Base-by-base conservation (phyloP, 2,113 vertebrate species). In the Gila orcuttii region DNA sequence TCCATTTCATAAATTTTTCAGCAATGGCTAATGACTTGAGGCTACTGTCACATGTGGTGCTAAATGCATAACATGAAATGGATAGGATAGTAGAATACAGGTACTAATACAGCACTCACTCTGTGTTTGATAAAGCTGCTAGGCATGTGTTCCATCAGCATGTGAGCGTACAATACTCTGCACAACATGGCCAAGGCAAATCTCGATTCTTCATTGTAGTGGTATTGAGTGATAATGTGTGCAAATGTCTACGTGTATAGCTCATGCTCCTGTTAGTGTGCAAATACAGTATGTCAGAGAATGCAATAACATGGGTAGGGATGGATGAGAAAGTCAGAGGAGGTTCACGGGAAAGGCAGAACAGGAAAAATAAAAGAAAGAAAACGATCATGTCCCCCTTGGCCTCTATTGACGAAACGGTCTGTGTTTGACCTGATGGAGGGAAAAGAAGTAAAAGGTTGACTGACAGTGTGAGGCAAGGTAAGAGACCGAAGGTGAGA, bases 391-490 rank as follows among this genome's bases (percentile, higher is more conserved):
- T 39, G 31, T 13, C 25, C 36, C 39, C 36, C 75, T 15, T 42
- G 73, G 73, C 84, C 79, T 82, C 39, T 85, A 88, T 82, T 85
- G 87, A 85, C 42, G 1, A 71, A 78, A 77, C 62, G 13, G 69
- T 82, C 87, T 82, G 77, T 36, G 71, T 59, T 75, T 87, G 78
- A 85, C 79, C 87, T 77, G 47, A 71, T 77, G 83, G 79, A 82
- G 59, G 71, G 25, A 76, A 62, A 82, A 74, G 33, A n/a, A 81
- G 55, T 23, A 64, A 47, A 68, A 52, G 79, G 13, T 75, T 45
- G 47, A 82, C 19, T 36, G 78, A 47, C 21, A 74, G 60, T 50
- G 39, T 68, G 39, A 60, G 10, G 52, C 12, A 83, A 33, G 19
- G 50, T 73, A 74, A 39, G 50, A 73, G 68, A 74, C 47, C 73